Conservation (phyloP, 2,888 invertebrate genomes). For the Autographa pulchrina region DNA sequence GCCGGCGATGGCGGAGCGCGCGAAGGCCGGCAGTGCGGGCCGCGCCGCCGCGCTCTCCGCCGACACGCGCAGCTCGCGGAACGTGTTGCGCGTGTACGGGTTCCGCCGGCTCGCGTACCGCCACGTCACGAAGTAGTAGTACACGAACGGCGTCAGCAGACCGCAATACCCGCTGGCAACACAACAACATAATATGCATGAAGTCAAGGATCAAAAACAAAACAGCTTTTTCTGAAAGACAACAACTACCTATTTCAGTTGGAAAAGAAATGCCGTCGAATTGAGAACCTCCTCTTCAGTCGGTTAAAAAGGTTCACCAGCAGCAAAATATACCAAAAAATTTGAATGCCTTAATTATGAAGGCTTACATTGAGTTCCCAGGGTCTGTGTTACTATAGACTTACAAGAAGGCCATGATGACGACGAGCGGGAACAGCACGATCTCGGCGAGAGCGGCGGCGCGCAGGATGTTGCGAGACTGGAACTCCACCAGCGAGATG, state of each 20-base stretch:
- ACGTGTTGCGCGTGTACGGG: conserved; percentile 98
- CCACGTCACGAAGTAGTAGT: conserved; percentile 97
- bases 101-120: conserved; percentile 98
- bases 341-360: too few relatives aligned
- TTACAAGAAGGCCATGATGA: conserved; percentile 95
- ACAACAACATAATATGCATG: not conserved
- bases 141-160: conserved; percentile 97
- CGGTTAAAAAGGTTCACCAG: too few relatives aligned
- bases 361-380: too few relatives aligned
- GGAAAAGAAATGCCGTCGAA: too few relatives aligned
- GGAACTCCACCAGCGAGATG: conserved; percentile 96
- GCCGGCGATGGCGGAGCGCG: conserved; percentile 89
- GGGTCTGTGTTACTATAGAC: conserved; percentile 72
- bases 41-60: conserved; percentile 92
- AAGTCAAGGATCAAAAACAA: not conserved
- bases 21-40: conserved; percentile 91
- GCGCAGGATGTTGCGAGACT: conserved; percentile 96
- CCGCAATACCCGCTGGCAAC: conserved; percentile 95
- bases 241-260: too few relatives aligned
- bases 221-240: too few relatives aligned
- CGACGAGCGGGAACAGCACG: conserved; percentile 95
- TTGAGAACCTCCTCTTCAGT: too few relatives aligned
- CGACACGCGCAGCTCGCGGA: conserved; percentile 94
- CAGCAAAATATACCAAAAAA: too few relatives aligned
- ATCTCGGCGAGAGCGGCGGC: conserved; percentile 98